Evolutionary conservation across 2,113 vertebrate genomes (phyloP), one percentile per base, ranked within the genome.

Genomic region (Suricata suricatta): DNA sequence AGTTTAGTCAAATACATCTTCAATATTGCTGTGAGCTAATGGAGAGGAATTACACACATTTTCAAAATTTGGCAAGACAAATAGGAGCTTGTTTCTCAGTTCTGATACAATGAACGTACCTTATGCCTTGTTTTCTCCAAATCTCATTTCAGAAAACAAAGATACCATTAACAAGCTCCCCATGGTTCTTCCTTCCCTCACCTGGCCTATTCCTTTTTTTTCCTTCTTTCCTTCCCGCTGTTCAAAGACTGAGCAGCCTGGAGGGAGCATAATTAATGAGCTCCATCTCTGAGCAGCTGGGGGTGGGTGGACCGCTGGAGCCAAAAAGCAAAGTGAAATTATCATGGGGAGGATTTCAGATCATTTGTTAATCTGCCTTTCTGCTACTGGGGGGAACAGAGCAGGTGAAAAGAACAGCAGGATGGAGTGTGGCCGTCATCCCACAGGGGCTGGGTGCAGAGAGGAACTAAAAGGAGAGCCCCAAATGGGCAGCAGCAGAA

Each of bases 21-120:
- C 92, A 91, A 71, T 80, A 95, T 93, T 97, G 44, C 84, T 96
- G 35, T 35, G 72, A 97, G 74, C 69, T 95, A 89, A 93, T 96
- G 57, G 57, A 97, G n/a, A 86, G n/a, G 60, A 97, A 97, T 90
- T n/a, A 81, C 17, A 90, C 3, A 90, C 23, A 88, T 71, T 84
- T 92, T 81, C 25, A 68, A 81, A 96, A 79, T 88, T 88, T 96
- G 90, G 90, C 76, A 97, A 77, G 80, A 79, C 41, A 94, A 96
- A 94, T 33, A 92, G 63, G 38, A 92, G 41, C 69, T 92, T 93
- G 25, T 50, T 93, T 95, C 52, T 93, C 41, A 41, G 74, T 90
- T 96, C 29, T 90, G 12, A 96, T 54, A 84, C 41, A 76, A 81
- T 7, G 10, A 54, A 68, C 80, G 11, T 52, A 63, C 33, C 74